Base-by-base conservation (phyloP, 2,888 invertebrate genomes). In the Nycteola revayana region DNA sequence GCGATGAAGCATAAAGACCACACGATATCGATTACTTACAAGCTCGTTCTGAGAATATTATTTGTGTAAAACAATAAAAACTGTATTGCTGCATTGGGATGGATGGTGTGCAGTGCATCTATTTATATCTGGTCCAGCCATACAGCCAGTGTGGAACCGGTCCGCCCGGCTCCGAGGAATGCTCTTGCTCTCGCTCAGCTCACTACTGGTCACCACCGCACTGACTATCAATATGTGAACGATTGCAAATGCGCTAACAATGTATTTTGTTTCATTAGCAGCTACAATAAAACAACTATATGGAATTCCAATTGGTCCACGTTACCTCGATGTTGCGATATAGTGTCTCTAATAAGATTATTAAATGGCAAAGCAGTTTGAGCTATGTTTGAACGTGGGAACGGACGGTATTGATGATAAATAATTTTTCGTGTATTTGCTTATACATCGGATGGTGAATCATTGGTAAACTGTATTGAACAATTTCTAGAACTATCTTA, bases 91-190 rank as follows among this genome's bases (percentile, higher is more conserved):
- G 67, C 70, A 69, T 61, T 67, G 69, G 80, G 85, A 86, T 78
- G 78, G 80, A 83, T 82, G 78, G 68, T 74, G 66, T 71, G 77
- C 79, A 68, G 73, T 65, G 68, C 70, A 68, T 83, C 85, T 87
- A 86, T 86, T 85, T 87, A 84, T 87, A 86, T 78, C 82, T 79
- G 80, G 80, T 77, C 75, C 75, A 71, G 68, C 81, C 82, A 79
- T 84, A 84, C 85, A 83, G 72, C 64, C 4, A 56, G 63, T 59
- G 55, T 61, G 70, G 69, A 83, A 87, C 87, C 87, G 85, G 87
- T 86, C 81, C 59, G 70, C 66, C 75, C 66, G 70, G 74, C 76
- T 66, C 57, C 38, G 57, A 66, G 83, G 86, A 83, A 84, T 84
- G 82, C 75, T 77, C 74, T 66, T 70, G 76, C 73, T 82, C 79